Base-by-base conservation (phyloP, 2,888 invertebrate species). In the Siphlonurus alternatus region DNA sequence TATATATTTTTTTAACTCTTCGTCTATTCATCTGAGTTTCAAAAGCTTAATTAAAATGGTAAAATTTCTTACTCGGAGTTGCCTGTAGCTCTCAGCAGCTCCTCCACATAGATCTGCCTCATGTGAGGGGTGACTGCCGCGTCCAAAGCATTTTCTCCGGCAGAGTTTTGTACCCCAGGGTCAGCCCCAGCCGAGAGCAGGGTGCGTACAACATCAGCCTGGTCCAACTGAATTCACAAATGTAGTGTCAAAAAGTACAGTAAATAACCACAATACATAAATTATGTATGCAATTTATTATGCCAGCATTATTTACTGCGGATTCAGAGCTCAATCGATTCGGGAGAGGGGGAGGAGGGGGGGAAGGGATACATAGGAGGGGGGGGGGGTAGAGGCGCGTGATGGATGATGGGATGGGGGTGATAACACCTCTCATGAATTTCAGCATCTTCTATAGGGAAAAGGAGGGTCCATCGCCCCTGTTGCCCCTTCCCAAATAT, bases 181-280 rank as follows among this genome's bases (percentile, higher is more conserved):
- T 83, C 81, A 20, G 81, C 81, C 2, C 83, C 83, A 64, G 78
- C 78, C 53, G 79, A 77, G 61, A 84, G 72, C 38, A 84, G 73
- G 2, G 81, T 78, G 66, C 83, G 71, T 10, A 84, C 81, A 62
- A 81, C 78, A 71, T 83, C 83, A 53, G 76, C 74, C 69, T 80
- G 78, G 66, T 79, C 78, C 59, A 76, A 71, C 81, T 81, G 67
- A 18, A 68, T 67, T 22, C 53, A 66, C 59, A 19, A 20, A 59
- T 20, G 22, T 59, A 15, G 1, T 1, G 22, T n/a, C n/a, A n/a
- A n/a, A n/a, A n/a, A n/a, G n/a, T n/a, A n/a, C 18, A 53, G 18
- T 53, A n/a, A n/a, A n/a, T 53, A 2, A 1, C 19, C 53, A n/a
- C 19, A 59, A 59, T 20, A 2, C 20, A 59, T 2, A 23, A 20